Conservation (phyloP, 2,113 vertebrate species). For the Natator depressus region DNA sequence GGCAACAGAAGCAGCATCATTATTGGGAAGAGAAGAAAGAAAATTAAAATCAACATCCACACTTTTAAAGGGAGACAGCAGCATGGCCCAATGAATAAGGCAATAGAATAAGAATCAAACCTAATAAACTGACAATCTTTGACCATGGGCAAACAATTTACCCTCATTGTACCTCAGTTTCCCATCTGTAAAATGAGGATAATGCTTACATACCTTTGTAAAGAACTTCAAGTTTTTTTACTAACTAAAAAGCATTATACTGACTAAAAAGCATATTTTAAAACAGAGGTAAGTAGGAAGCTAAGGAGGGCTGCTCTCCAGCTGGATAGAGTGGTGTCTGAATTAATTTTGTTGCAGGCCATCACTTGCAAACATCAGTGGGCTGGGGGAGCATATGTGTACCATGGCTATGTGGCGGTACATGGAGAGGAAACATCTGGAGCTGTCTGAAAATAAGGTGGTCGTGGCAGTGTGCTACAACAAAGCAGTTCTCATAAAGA, state of each 20-base stretch:
- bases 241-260: background rate
- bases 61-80: background rate
- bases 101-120: background rate
- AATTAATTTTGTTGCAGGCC: background rate
- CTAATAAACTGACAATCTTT: too few relatives aligned
- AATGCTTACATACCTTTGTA: background rate
- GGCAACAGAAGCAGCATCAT: background rate
- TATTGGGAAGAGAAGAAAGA: background rate
- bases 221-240: background rate
- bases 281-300: background rate
- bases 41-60: background rate
- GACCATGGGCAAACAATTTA: background rate
- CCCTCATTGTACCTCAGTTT: fast-evolving
- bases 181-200: background rate
- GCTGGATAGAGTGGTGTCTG: background rate
- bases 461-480: background rate
- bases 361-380: background rate
- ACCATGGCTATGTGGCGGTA: background rate
- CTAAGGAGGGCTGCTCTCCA: background rate
- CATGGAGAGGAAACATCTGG: background rate
- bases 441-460: background rate
- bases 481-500: background rate
- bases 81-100: background rate
- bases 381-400: background rate
- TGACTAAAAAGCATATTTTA: background rate